phyloP scores from a whole-genome alignment of 2,113 vertebrate species.

The Daphoenositta chrysoptera region DNA sequence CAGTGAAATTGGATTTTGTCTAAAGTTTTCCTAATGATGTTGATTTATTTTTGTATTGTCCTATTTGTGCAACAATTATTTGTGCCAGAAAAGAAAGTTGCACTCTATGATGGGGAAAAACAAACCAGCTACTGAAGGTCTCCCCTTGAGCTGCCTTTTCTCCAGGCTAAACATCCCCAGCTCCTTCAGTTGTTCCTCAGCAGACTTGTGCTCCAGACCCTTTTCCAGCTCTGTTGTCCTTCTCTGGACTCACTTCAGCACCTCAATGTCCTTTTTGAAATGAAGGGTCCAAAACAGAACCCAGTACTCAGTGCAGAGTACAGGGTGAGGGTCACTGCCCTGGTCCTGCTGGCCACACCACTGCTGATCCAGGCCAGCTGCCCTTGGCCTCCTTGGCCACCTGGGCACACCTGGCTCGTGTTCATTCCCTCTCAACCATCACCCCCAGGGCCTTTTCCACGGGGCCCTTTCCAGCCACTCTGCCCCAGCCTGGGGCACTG shows the following conservation, averaged over 20 bases:
- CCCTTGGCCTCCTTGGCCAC: background rate
- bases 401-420: background rate
- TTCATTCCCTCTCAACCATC: rapidly evolving
- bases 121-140: background rate
- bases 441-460: background rate
- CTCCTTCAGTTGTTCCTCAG: background rate
- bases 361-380: background rate
- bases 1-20: background rate
- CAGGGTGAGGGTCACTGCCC: background rate
- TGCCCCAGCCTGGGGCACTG: background rate
- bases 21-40: background rate
- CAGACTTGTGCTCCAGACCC: background rate
- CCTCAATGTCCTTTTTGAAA: background rate
- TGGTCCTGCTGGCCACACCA: rapidly evolving
- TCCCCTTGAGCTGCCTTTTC: background rate
- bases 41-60: background rate
- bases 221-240: background rate
- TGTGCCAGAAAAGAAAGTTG: background rate
- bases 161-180: background rate
- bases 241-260: background rate
- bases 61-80: background rate
- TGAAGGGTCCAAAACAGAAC: background rate
- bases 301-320: background rate
- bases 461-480: background rate
- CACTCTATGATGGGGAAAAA: background rate